phyloP scores from a whole-genome alignment of 2,888 invertebrate species.

The Antheraea assamensis region DNA sequence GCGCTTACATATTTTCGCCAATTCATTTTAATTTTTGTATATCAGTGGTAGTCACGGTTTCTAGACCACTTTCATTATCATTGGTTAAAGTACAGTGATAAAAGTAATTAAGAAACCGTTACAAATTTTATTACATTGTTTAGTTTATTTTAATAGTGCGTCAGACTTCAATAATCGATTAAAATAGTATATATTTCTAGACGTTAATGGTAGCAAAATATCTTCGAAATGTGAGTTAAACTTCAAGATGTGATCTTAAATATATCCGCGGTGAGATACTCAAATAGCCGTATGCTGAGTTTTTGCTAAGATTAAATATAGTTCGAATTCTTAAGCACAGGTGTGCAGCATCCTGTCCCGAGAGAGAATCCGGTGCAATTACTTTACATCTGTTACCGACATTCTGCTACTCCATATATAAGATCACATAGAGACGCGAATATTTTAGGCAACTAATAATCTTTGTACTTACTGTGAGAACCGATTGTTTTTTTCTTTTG shows the following conservation, averaged over 20 bases:
- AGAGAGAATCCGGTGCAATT: constrained; percentile 60
- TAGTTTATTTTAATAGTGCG: neutral
- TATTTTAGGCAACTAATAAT: neutral
- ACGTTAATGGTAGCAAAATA: neutral
- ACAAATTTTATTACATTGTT: neutral
- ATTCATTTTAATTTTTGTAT: no score
- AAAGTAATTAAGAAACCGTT: neutral
- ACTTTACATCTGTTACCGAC: constrained; percentile 66
- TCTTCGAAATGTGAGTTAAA: neutral
- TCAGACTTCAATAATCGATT: neutral
- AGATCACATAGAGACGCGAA: constrained; percentile 2
- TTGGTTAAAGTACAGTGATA: no score
- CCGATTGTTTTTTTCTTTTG: no score
- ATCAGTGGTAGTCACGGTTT: neutral
- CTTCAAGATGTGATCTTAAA: neutral
- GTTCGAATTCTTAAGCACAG: constrained; percentile 62
- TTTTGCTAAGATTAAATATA: constrained; percentile 62
- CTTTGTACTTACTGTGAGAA: no score
- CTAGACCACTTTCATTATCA: no score
- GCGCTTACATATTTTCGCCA: no score
- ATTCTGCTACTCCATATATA: neutral
- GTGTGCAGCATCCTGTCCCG: constrained; percentile 73
- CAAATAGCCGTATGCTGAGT: constrained; percentile 42
- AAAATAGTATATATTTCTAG: neutral
- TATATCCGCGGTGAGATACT: constrained; percentile 2